Evolutionary conservation across 35 echinoderm and acorn worm species (phyloP).

Genomic region (Hemicentrotus pulcherrimus): DNA sequence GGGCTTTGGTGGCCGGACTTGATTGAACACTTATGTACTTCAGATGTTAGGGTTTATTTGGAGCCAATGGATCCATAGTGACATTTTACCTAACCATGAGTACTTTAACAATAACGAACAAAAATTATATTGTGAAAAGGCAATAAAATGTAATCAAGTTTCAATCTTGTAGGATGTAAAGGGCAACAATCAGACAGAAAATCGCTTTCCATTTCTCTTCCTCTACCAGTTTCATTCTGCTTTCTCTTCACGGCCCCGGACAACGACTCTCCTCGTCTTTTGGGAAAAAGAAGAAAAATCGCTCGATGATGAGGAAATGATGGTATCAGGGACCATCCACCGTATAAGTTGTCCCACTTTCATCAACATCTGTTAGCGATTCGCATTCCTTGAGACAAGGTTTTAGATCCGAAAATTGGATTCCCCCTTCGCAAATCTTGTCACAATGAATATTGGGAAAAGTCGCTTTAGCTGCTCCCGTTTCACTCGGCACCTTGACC

Average conservation of each 20-base stretch:
- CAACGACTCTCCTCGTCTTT: neutral
- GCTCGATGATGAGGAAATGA: neutral
- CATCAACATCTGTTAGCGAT: constrained; percentile 10
- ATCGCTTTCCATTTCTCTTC: neutral
- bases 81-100: neutral
- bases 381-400: neutral
- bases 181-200: neutral
- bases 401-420: neutral
- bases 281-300: neutral
- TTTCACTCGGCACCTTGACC: neutral
- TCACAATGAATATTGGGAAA: neutral
- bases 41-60: too few relatives aligned
- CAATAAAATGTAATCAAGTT: too few relatives aligned
- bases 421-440: neutral
- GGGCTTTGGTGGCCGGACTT: too few relatives aligned
- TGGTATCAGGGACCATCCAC: neutral
- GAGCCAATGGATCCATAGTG: too few relatives aligned
- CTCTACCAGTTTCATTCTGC: neutral
- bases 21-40: too few relatives aligned
- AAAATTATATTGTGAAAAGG: too few relatives aligned
- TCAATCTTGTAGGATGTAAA: too few relatives aligned
- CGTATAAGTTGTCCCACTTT: neutral
- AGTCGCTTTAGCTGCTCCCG: constrained; percentile 6
- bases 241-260: neutral
- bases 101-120: too few relatives aligned